Percentiles rank a stretch among this genome's conserved stretches.
Conservation (phyloP, 2,888 invertebrate genomes). For the Criorhina ranunculi region DNA sequence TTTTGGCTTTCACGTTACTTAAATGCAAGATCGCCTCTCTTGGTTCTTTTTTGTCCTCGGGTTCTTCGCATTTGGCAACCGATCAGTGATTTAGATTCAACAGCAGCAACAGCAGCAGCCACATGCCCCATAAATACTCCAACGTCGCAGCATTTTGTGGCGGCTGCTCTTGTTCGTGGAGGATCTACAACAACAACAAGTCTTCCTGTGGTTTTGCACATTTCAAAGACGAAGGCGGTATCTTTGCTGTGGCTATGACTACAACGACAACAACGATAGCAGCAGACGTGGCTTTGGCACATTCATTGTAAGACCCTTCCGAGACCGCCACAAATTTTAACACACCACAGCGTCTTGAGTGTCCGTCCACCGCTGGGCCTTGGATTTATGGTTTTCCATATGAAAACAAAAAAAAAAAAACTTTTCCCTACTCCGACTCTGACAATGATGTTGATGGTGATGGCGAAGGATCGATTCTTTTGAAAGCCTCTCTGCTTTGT, state of each 20-base stretch:
- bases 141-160: conserved; percentile 75
- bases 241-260: conserved; percentile 73
- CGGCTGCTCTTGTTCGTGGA: conserved; percentile 46
- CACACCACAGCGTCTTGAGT: conserved; percentile 73
- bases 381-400: conserved; percentile 71
- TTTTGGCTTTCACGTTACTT: conserved; percentile 61
- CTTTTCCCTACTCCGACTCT: conserved; percentile 31
- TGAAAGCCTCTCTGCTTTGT: conserved; percentile 51
- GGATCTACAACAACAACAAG: conserved; percentile 39
- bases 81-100: conserved; percentile 61
- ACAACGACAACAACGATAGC: conserved; percentile 66
- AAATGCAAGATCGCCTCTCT: conserved; percentile 58
- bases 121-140: conserved; percentile 75
- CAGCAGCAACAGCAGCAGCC: conserved; percentile 54
- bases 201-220: conserved; percentile 64
- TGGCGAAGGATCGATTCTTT: conserved; percentile 70
- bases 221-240: conserved; percentile 68
- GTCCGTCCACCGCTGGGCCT: conserved; percentile 70
- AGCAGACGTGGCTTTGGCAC: conserved; percentile 74
- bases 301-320: conserved; percentile 68
- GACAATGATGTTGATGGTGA: conserved; percentile 73
- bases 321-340: conserved; percentile 71
- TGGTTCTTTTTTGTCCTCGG: conserved; percentile 26
- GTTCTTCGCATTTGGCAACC: conserved; percentile 57
- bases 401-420: conserved; percentile 15